Percentiles rank a stretch among this genome's conserved stretches.
Evolutionary conservation across 2,888 invertebrate genomes (phyloP).

Genomic region (Sphecodes monilicornis): DNA sequence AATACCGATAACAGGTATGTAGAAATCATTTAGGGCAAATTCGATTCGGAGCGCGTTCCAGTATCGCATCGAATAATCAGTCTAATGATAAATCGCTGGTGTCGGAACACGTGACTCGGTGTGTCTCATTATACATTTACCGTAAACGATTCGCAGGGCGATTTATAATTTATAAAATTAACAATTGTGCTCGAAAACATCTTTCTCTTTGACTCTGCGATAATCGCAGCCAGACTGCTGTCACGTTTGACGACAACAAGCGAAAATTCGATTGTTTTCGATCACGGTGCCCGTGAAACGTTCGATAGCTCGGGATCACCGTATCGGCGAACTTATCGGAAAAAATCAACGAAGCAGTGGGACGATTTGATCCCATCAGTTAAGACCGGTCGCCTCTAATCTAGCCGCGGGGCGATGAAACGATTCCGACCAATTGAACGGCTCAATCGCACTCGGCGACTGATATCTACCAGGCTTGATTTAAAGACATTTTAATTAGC

Average conservation of each 20-base stretch:
- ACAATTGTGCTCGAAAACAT: background rate
- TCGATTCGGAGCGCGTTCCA: background rate
- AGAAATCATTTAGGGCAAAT: background rate
- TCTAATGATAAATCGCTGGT: background rate
- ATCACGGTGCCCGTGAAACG: background rate
- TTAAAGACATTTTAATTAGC: conserved; percentile 64
- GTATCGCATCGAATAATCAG: background rate
- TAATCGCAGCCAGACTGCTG: background rate
- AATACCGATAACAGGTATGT: background rate
- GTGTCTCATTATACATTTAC: background rate
- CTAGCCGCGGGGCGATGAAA: conserved; percentile 33
- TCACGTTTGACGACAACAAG: background rate
- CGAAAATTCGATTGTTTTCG: background rate
- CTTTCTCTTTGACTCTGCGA: background rate
- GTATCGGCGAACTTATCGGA: conserved; percentile 27
- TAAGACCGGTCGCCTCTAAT: conserved; percentile 17
- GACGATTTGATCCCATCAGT: background rate
- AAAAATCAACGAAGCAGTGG: background rate
- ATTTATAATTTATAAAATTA: background rate
- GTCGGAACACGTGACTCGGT: background rate
- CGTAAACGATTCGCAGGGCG: background rate
- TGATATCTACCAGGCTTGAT: conserved; percentile 39
- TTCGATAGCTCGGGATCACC: background rate
- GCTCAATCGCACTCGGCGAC: conserved; percentile 16
- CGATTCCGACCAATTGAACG: conserved; percentile 66